phyloP scores from a whole-genome alignment of 2,888 invertebrate genomes.

The Apamea epomidion region DNA sequence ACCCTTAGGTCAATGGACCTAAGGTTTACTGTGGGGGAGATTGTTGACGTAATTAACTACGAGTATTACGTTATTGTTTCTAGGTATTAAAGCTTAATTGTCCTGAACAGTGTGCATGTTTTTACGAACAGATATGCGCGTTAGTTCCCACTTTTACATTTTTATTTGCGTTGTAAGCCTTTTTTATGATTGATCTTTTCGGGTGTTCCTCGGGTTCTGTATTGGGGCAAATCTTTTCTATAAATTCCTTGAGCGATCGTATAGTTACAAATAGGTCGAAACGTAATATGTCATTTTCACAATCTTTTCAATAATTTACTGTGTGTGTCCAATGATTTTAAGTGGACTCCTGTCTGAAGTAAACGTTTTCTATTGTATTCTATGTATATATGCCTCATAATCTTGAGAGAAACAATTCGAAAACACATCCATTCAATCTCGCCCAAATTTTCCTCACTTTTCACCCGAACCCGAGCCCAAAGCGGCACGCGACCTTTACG shows the following conservation, averaged over 20 bases:
- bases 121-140: not conserved
- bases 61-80: not conserved
- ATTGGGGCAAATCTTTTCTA: not conserved
- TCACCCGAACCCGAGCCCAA: not conserved
- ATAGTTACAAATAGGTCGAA: not conserved
- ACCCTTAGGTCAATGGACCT: not conserved
- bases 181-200: not conserved
- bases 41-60: not conserved
- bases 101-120: not conserved
- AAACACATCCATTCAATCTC: not conserved
- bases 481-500: constrained; percentile 9
- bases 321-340: no score
- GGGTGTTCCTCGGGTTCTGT: constrained; percentile 7
- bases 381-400: no score
- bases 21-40: not conserved
- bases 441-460: not conserved
- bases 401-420: not conserved
- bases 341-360: no score
- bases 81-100: not conserved
- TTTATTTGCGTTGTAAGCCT: not conserved
- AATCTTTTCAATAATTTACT: not conserved
- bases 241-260: not conserved
- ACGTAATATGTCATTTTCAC: not conserved
- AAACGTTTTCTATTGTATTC: no score
- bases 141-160: not conserved